phyloP scores from a whole-genome alignment of 1,140 invertebrate species.

The Trachelipus rathkii region DNA sequence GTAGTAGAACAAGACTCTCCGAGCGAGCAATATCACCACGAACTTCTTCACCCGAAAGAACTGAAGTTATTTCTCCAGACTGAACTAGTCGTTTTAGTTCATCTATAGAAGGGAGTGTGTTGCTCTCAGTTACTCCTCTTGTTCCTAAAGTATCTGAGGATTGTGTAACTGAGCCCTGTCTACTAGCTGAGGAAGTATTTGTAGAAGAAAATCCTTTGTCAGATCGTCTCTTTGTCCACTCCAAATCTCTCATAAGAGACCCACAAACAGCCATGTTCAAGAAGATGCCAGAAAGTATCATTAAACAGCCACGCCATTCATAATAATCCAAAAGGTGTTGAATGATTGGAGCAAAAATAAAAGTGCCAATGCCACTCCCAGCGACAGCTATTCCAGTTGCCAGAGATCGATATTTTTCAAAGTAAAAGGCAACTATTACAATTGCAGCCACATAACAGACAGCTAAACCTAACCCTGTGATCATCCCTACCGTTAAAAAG shows the following conservation, averaged over 20 bases:
- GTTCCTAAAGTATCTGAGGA: constrained; percentile 36
- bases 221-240: constrained; percentile 48
- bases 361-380: constrained; percentile 82
- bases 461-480: constrained; percentile 70
- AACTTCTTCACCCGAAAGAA: constrained; percentile 37
- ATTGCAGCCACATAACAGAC: constrained; percentile 71
- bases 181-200: constrained; percentile 28
- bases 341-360: constrained; percentile 83
- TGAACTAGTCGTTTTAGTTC: constrained; percentile 44
- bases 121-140: constrained; percentile 19
- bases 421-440: constrained; percentile 93
- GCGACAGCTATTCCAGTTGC: constrained; percentile 90
- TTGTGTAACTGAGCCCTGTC: constrained; percentile 32
- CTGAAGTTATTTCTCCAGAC: constrained; percentile 40
- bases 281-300: constrained; percentile 77
- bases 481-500: constrained; percentile 77
- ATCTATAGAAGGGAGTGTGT: constrained; percentile 34
- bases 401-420: constrained; percentile 83
- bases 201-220: neutral
- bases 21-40: constrained; percentile 54
- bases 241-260: constrained; percentile 73
- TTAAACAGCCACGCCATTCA: constrained; percentile 79
- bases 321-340: constrained; percentile 69
- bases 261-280: constrained; percentile 84
- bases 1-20: constrained; percentile 72